Conservation (phyloP, 2,113 vertebrate species). For the Scolopax mira region DNA sequence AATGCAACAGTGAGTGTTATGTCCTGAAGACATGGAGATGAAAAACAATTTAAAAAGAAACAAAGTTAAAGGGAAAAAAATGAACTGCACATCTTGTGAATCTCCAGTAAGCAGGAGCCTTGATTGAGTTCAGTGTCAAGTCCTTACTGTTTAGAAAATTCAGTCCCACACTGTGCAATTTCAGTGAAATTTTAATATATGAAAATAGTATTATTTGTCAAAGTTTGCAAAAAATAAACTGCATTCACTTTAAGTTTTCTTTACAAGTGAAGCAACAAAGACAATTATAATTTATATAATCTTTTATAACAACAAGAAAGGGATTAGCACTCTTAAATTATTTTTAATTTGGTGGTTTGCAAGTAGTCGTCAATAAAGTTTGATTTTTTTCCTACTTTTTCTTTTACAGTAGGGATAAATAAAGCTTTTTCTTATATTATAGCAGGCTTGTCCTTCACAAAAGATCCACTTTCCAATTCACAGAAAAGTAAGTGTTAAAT, state of each 20-base stretch:
- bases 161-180: not conserved
- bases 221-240: slow-evolving; percentile 6
- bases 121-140: not conserved
- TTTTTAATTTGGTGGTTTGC: not conserved
- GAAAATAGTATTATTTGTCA: slow-evolving; percentile 36
- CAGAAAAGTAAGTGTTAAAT: not conserved
- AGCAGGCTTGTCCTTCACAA: not conserved
- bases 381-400: not conserved
- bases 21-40: not conserved
- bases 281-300: not conserved
- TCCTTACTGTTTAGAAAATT: not conserved
- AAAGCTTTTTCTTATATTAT: not conserved
- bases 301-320: not conserved
- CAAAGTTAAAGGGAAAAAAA: not conserved
- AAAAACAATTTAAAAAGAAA: not conserved
- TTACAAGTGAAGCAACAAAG: not conserved
- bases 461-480: not conserved
- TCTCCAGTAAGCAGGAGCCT: not conserved
- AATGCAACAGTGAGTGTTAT: not conserved
- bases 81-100: not conserved
- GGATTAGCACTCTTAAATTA: not conserved
- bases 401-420: not conserved
- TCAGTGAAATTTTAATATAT: not conserved
- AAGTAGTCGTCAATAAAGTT: not conserved
- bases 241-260: not conserved